Evolutionary conservation across 2,888 invertebrate genomes (phyloP).

Genomic region (Pollenia griseotomentosa): DNA sequence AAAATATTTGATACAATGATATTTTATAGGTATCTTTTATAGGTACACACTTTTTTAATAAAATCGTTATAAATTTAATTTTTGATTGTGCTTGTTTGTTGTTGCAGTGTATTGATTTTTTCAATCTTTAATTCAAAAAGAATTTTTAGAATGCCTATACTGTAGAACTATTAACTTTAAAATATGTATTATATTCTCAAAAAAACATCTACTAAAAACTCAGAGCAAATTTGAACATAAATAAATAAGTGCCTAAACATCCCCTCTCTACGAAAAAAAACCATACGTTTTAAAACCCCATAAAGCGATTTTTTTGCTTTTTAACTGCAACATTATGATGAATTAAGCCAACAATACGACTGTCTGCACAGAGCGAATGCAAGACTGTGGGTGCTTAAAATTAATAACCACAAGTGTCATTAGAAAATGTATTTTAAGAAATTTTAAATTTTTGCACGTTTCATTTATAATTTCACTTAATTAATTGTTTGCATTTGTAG

Average conservation of each 20-base stretch:
- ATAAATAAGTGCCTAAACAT: constrained; percentile 4
- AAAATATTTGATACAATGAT: too few relatives aligned
- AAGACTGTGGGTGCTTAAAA: constrained; percentile 15
- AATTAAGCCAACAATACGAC: neutral
- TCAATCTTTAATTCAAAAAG: too few relatives aligned
- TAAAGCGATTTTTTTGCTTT: neutral
- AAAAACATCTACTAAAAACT: constrained; percentile 55
- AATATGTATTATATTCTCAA: too few relatives aligned
- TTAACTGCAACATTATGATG: neutral
- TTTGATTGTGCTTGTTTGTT: too few relatives aligned
- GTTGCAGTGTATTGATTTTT: too few relatives aligned
- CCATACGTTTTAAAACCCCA: neutral
- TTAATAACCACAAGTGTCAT: neutral
- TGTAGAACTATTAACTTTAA: too few relatives aligned
- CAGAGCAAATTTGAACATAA: constrained; percentile 51
- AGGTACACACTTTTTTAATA: too few relatives aligned
- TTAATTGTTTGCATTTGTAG: constrained; percentile 5
- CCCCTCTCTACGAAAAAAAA: neutral
- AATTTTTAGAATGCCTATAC: too few relatives aligned
- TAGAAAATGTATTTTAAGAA: neutral
- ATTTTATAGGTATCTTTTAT: too few relatives aligned
- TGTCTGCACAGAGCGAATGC: constrained; percentile 7
- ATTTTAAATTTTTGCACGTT: constrained; percentile 1
- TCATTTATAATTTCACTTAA: neutral
- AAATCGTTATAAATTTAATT: too few relatives aligned